Percentiles rank a stretch among this genome's conserved stretches.
Evolutionary conservation across 2,113 vertebrate genomes (phyloP).

Genomic region (Istiophorus platypterus): DNA sequence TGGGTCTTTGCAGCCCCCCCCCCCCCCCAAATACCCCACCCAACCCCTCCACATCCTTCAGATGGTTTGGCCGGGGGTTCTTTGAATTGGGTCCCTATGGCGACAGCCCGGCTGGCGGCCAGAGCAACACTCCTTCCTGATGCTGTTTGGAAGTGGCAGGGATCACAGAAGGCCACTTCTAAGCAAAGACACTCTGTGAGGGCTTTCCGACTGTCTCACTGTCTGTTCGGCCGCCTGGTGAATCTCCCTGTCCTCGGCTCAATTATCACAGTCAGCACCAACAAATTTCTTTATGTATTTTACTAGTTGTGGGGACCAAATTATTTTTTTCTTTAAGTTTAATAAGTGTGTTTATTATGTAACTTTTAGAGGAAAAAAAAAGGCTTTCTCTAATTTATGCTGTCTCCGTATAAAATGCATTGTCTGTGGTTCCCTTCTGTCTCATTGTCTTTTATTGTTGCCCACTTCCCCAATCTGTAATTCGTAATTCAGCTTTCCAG

Average conservation of each 20-base stretch:
- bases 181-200: conserved; percentile 56
- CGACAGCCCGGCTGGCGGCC: conserved; percentile 77
- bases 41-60: conserved; percentile 49
- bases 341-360: background rate
- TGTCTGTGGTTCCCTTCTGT: conserved; percentile 33
- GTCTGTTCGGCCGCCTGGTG: conserved; percentile 27
- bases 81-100: conserved; percentile 79
- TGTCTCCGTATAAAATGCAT: background rate
- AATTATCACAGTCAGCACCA: conserved; percentile 21
- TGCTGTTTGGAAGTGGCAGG: conserved; percentile 77
- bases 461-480: conserved; percentile 45
- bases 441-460: conserved; percentile 45
- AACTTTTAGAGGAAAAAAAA: background rate
- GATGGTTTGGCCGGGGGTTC: conserved; percentile 70
- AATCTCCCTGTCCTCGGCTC: conserved; percentile 26
- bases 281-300: background rate
- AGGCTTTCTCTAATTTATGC: background rate
- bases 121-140: conserved; percentile 72
- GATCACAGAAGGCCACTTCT: conserved; percentile 79
- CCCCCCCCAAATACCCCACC: background rate
- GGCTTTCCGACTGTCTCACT: conserved; percentile 51
- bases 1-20: conserved; percentile 56
- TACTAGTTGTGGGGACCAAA: background rate
- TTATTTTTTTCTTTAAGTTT: conserved; percentile 3
- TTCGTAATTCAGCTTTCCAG: conserved; percentile 52